These are phyloP conservation scores for Parazoanthus darwini DNA, from an alignment of 92 coral and sea anemone species.

Conservation along the genomic window DNA sequence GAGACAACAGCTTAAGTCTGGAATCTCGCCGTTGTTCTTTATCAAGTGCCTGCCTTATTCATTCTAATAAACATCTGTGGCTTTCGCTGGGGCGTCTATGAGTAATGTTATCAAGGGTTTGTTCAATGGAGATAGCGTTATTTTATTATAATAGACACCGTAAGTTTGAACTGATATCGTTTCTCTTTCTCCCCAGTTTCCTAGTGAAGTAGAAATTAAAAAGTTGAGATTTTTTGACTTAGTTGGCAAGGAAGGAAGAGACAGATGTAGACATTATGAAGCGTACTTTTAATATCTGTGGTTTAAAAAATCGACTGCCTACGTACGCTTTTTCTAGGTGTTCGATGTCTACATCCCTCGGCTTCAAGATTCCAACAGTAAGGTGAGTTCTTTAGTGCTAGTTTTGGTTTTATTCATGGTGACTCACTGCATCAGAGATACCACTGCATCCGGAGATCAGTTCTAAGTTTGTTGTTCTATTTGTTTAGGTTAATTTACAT, in stretches of 20 bases:
- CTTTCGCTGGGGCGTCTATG: too few relatives aligned
- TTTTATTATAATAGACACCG: neutral
- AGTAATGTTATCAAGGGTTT: too few relatives aligned
- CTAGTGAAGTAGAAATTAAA: neutral
- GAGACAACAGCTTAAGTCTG: too few relatives aligned
- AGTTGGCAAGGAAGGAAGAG: neutral
- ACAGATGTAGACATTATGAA: neutral
- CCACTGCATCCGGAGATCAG: neutral
- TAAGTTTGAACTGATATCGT: too few relatives aligned
- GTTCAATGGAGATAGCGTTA: neutral
- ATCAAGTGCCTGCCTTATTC: too few relatives aligned
- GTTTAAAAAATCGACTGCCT: neutral
- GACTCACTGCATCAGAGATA: neutral
- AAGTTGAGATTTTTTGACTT: neutral
- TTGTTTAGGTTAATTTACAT: constrained; percentile 84
- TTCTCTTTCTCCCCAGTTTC: neutral
- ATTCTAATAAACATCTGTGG: too few relatives aligned
- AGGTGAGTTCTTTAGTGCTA: constrained; percentile 56
- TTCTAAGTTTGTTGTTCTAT: neutral
- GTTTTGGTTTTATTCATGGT: neutral
- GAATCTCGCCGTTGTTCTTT: too few relatives aligned
- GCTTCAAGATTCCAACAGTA: constrained; percentile 92
- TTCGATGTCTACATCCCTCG: constrained; percentile 90
- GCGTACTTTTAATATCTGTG: neutral
- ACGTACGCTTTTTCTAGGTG: constrained; percentile 46